phyloP scores from a whole-genome alignment of 2,113 vertebrate species.

The Paramormyrops kingsleyae region DNA sequence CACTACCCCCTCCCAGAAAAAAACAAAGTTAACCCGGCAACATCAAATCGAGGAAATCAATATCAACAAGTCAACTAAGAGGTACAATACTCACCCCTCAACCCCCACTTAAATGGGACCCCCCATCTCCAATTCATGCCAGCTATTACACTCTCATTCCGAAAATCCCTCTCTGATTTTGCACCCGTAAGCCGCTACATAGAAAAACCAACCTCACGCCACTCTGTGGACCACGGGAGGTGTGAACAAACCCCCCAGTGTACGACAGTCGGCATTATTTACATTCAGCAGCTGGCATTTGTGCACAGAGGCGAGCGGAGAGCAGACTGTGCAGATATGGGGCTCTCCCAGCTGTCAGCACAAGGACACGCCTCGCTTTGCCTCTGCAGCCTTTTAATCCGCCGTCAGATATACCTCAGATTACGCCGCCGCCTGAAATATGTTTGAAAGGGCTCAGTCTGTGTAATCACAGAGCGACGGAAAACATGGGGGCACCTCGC shows the following conservation, averaged over 20 bases:
- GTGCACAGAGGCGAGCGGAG: conserved; percentile 38
- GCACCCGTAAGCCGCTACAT: background rate
- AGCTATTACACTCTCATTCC: conserved; percentile 31
- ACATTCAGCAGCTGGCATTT: conserved; percentile 34
- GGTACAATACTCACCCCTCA: conserved; percentile 62
- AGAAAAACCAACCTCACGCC: background rate
- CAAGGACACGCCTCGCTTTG: conserved; percentile 27
- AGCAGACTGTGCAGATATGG: conserved; percentile 14
- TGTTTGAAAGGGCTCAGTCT: conserved; percentile 15
- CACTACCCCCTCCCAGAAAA: background rate
- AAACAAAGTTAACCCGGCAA: conserved; percentile 44
- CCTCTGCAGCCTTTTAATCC: conserved; percentile 38
- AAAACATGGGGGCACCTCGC: background rate
- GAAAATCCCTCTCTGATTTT: conserved; percentile 16
- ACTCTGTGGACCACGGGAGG: background rate
- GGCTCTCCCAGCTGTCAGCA: conserved; percentile 14
- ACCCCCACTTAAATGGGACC: conserved; percentile 56
- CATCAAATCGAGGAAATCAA: conserved; percentile 63
- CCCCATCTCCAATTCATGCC: conserved; percentile 50
- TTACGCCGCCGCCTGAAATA: conserved; percentile 29
- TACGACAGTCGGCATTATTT: conserved; percentile 38
- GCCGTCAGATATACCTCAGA: conserved; percentile 35
- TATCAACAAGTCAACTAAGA: conserved; percentile 33
- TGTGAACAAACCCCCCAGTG: conserved; percentile 1
- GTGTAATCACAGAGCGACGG: background rate